Evolutionary conservation across 2,113 vertebrate genomes (phyloP).

Genomic region (Pipra filicauda): DNA sequence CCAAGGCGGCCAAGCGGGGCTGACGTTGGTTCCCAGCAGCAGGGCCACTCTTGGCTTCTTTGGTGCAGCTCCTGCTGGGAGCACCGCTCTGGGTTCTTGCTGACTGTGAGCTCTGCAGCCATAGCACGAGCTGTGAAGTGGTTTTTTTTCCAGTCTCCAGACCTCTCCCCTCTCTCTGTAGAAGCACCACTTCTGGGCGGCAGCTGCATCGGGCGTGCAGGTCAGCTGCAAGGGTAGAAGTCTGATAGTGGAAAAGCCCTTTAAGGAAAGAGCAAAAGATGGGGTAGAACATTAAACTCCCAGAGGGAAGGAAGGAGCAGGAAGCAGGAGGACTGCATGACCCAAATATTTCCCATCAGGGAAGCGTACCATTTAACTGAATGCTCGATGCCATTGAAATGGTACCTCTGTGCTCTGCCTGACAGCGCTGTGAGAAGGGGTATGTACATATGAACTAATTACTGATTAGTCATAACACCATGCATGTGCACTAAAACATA

Average conservation of each 20-base stretch:
- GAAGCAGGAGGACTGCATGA: not conserved
- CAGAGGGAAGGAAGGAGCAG: not conserved
- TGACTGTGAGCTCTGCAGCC: not conserved
- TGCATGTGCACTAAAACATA: not conserved
- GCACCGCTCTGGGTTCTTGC: rapidly evolving
- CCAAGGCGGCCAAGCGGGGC: not conserved
- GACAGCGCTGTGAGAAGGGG: not conserved
- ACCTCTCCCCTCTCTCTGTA: not conserved
- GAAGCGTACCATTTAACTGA: not conserved
- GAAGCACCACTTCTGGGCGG: not conserved
- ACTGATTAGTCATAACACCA: not conserved
- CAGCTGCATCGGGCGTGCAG: not conserved
- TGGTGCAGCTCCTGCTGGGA: not conserved
- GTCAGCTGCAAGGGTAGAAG: not conserved
- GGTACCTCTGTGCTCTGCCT: not conserved
- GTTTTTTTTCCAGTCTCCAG: not conserved
- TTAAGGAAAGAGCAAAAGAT: not conserved
- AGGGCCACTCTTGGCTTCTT: not conserved
- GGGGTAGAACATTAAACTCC: not conserved
- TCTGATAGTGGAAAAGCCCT: not conserved
- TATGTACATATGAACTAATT: not conserved
- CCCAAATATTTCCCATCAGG: not conserved
- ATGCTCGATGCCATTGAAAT: not conserved
- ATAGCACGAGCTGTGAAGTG: not conserved
- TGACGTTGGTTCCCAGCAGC: not conserved